A percentile compares a stretch with the other conserved stretches of the same genome.
phyloP scores from a whole-genome alignment of 2,888 invertebrate species.

The Erebia epiphron region DNA sequence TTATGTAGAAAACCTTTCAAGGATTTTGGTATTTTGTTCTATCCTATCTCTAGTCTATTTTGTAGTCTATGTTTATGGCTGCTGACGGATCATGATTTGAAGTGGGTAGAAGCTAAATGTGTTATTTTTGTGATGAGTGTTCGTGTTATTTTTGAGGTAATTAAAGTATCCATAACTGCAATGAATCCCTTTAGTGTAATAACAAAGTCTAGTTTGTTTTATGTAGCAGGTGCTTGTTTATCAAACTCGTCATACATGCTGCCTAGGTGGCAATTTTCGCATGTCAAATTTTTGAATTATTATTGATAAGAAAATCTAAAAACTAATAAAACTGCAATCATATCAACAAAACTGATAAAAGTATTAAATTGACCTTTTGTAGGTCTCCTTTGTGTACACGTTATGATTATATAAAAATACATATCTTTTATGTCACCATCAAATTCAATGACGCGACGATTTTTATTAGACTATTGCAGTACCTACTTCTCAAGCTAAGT shows the following conservation, averaged over 20 bases:
- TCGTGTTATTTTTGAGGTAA: slow-evolving; percentile 78
- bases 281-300: slow-evolving; percentile 58
- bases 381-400: neutral
- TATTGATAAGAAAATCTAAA: neutral
- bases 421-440: slow-evolving; percentile 35
- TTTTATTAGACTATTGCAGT: slow-evolving; percentile 28
- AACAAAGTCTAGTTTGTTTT: neutral
- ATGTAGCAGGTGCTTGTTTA: neutral
- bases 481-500: neutral
- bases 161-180: slow-evolving; percentile 41
- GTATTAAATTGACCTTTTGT: neutral
- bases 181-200: neutral
- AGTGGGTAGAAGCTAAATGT: slow-evolving; percentile 73
- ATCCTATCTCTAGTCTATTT: slow-evolving; percentile 34
- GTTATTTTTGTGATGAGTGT: slow-evolving; percentile 81
- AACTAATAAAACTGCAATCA: neutral
- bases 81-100: slow-evolving; percentile 80
- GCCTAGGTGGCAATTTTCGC: slow-evolving; percentile 77
- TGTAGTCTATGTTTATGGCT: slow-evolving; percentile 40
- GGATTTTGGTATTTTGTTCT: neutral
- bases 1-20: too few relatives aligned
- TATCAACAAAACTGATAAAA: neutral
- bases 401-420: slow-evolving; percentile 24
- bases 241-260: slow-evolving; percentile 47
- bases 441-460: slow-evolving; percentile 39